Evolutionary conservation across 1,140 invertebrate genomes (phyloP).

Genomic region (Bombus polaris): DNA sequence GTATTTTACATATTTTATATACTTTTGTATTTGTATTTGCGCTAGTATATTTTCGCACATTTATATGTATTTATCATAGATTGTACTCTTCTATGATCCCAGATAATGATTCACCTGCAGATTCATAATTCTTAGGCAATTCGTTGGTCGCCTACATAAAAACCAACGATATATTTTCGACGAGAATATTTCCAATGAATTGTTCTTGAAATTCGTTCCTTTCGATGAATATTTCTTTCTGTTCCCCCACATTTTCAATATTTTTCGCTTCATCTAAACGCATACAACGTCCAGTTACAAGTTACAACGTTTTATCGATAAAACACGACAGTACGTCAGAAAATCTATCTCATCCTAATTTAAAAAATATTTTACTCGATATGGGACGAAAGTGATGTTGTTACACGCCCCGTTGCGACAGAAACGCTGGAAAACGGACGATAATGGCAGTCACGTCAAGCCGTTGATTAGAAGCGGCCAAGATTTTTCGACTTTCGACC

Average conservation of each 20-base stretch:
- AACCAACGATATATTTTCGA: too few species aligned
- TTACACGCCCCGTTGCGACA: background rate
- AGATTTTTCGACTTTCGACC: conserved; percentile 38
- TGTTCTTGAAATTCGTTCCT: too few species aligned
- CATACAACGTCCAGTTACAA: too few species aligned
- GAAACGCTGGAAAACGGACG: conserved; percentile 16
- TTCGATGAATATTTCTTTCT: too few species aligned
- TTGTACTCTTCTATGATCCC: too few species aligned
- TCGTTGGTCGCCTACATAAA: too few species aligned
- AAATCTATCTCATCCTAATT: background rate
- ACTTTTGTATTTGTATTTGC: background rate
- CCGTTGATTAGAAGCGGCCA: conserved; percentile 33
- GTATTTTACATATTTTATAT: background rate
- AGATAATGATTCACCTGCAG: too few species aligned
- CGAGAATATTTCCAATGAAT: too few species aligned
- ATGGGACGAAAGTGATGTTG: background rate
- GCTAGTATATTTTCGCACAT: too few species aligned
- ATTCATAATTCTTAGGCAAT: too few species aligned
- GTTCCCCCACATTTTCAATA: too few species aligned
- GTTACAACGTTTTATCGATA: background rate
- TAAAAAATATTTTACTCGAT: background rate
- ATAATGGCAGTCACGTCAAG: conserved; percentile 20
- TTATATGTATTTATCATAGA: background rate
- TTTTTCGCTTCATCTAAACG: too few species aligned
- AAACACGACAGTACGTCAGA: background rate